A percentile compares a stretch with the other conserved stretches of the same genome.
These are phyloP conservation scores for Xenus cinereus DNA, from an alignment of 2,113 vertebrate species.

Conservation along the genomic window DNA sequence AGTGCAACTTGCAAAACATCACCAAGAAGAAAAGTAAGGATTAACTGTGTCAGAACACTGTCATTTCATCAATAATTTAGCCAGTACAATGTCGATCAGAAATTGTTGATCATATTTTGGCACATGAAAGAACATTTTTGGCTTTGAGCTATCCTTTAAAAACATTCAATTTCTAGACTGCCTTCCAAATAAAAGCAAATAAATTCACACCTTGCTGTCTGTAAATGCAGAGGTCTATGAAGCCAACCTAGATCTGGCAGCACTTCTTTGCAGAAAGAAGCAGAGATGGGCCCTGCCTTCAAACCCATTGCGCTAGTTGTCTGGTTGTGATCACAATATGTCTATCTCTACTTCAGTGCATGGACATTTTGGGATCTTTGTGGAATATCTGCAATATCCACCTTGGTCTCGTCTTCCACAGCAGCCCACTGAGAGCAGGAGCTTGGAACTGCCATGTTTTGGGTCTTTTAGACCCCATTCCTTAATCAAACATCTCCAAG, in stretches of 20 bases:
- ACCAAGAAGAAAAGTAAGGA: background rate
- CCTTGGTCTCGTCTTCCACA: background rate
- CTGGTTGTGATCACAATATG: background rate
- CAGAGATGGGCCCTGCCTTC: background rate
- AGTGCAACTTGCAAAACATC: background rate
- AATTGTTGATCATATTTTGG: background rate
- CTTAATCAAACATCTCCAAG: background rate
- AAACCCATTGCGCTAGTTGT: background rate
- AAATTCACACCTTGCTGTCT: background rate
- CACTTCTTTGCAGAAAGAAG: background rate
- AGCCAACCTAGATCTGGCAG: background rate
- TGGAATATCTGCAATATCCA: background rate
- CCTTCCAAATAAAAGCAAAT: constrained; percentile 2
- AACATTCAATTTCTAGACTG: background rate
- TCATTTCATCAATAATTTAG: constrained; percentile 24
- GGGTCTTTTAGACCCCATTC: background rate
- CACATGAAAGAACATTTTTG: background rate
- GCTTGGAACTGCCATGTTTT: background rate
- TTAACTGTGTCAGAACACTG: background rate
- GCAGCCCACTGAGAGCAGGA: background rate
- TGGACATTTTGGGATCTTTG: background rate
- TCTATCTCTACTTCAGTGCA: too few species aligned
- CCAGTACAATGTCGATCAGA: constrained; percentile 26
- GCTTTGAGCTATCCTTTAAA: constrained; percentile 14
- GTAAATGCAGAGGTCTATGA: background rate